Evolutionary conservation across 2,797 vertebrate species (phyloP).

Genomic region (Neosilurus mollespiculum): DNA sequence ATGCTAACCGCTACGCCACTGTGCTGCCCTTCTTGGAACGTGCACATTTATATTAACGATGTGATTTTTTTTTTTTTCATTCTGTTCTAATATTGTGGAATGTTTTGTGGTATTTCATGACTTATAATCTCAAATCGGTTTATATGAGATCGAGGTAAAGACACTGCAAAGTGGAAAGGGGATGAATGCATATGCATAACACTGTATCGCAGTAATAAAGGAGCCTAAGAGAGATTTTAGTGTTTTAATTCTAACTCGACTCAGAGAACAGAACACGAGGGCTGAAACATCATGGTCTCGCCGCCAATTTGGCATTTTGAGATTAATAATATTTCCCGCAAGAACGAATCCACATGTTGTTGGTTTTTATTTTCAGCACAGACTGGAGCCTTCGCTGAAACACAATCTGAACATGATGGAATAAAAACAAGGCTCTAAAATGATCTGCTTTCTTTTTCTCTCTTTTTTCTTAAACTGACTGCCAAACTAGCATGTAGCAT

Average conservation of each 20-base stretch:
- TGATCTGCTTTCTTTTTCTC: not conserved
- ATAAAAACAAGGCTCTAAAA: not conserved
- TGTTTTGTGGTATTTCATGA: not conserved
- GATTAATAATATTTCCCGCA: not conserved
- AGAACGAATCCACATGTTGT: not conserved
- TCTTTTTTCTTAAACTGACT: not conserved
- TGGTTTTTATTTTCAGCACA: not conserved
- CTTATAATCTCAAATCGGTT: not conserved
- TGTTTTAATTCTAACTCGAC: not conserved
- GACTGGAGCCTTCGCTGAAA: not conserved
- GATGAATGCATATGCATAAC: not conserved
- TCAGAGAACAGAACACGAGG: not conserved
- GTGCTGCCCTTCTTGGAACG: too few relatives aligned
- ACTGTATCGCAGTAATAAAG: not conserved
- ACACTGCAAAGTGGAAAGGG: not conserved
- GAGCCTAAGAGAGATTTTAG: not conserved
- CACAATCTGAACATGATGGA: not conserved
- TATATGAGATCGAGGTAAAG: not conserved
- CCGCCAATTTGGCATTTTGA: not conserved
- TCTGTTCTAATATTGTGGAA: not conserved
- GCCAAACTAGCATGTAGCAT: conserved; percentile 5
- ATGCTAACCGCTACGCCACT: too few relatives aligned
- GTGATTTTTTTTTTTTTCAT: too few relatives aligned
- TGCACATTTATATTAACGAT: not conserved
- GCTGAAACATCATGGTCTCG: not conserved